Evolutionary conservation across 2,888 invertebrate genomes (phyloP).

Genomic region (Conomelus anceps): DNA sequence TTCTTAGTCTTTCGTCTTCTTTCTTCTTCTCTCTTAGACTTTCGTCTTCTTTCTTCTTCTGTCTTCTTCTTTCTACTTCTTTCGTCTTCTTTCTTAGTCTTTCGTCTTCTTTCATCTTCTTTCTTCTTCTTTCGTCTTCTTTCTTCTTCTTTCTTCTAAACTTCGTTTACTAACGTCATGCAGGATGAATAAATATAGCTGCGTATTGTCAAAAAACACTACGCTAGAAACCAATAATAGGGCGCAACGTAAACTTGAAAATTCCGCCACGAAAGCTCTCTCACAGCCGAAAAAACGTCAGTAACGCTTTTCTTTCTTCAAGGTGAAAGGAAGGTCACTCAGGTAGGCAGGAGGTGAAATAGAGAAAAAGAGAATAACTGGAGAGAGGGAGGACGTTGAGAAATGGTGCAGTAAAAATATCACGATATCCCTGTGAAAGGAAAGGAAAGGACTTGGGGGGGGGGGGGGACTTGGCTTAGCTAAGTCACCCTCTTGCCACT

Average conservation of each 20-base stretch:
- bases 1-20: too few species aligned
- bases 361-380: not conserved
- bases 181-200: too few species aligned
- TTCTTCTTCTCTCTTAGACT: too few species aligned
- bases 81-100: too few species aligned
- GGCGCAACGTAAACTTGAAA: not conserved
- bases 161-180: too few species aligned
- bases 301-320: not conserved
- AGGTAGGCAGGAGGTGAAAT: not conserved
- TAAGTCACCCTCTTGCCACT: not conserved
- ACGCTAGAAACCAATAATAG: not conserved
- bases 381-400: not conserved
- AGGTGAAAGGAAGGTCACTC: not conserved
- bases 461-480: not conserved
- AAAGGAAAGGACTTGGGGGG: not conserved
- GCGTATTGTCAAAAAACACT: too few species aligned
- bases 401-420: not conserved
- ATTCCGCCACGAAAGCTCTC: not conserved
- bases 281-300: not conserved
- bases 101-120: too few species aligned
- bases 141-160: too few species aligned
- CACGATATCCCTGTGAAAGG: not conserved
- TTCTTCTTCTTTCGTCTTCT: too few species aligned
- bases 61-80: too few species aligned
- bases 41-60: too few species aligned